Percentiles rank a stretch among this genome's conserved stretches.
Evolutionary conservation across 1,140 invertebrate genomes (phyloP).

Genomic region (Planococcus citri): DNA sequence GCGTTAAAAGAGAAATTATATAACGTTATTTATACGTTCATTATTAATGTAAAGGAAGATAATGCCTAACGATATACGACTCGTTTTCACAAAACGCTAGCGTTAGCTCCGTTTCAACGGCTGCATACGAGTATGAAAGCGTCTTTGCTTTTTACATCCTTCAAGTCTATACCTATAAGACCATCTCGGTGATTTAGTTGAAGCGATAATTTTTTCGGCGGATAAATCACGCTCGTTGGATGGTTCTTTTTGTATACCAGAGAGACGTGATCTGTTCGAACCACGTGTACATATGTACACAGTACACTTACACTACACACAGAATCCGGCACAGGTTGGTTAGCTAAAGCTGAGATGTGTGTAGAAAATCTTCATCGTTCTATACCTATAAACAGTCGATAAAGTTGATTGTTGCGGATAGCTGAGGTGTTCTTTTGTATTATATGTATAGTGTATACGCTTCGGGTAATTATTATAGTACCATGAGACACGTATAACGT

Average conservation of each 20-base stretch:
- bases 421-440: no score
- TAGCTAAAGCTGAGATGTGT: no score
- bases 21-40: conserved; percentile 1
- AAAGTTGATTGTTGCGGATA: no score
- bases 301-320: no score
- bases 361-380: no score
- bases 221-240: background rate
- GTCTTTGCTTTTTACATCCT: background rate
- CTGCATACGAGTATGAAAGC: background rate
- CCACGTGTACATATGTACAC: background rate
- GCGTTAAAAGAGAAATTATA: conserved; percentile 1
- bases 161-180: background rate
- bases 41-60: conserved; percentile 8
- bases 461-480: no score
- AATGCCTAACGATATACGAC: conserved; percentile 1
- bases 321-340: background rate
- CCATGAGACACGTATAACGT: no score
- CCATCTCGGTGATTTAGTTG: background rate
- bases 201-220: conserved; percentile 2
- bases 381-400: no score
- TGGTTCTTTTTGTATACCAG: background rate
- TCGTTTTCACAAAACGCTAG: background rate
- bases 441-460: no score
- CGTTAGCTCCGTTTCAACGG: background rate
- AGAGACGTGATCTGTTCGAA: background rate